Evolutionary conservation across 2,888 invertebrate species (phyloP).

Genomic region (Peribatodes rhomboidaria): DNA sequence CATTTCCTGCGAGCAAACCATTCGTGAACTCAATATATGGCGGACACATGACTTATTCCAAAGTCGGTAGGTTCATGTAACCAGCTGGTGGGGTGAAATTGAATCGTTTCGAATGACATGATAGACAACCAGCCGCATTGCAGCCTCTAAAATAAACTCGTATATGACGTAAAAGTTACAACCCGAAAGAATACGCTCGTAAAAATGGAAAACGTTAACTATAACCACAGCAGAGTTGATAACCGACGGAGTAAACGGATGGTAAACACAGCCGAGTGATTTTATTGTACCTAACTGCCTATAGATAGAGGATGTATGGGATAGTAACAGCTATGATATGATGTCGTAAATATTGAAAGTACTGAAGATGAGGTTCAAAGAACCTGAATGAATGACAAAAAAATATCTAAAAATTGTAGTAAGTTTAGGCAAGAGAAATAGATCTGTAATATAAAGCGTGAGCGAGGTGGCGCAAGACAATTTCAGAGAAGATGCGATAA

Average conservation of each 20-base stretch:
- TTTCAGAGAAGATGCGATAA: background rate
- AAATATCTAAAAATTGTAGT: too few relatives aligned
- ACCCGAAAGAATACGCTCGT: conserved; percentile 24
- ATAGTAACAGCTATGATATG: conserved; percentile 1
- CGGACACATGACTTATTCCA: conserved; percentile 21
- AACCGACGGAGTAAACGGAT: conserved; percentile 12
- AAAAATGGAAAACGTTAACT: conserved; percentile 18
- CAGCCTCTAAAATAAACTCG: conserved; percentile 18
- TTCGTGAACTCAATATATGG: conserved; percentile 22
- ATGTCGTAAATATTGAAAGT: conserved; percentile 7
- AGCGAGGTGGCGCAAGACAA: too few relatives aligned
- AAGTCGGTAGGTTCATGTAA: conserved; percentile 24
- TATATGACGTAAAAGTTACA: conserved; percentile 20
- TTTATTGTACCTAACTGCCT: conserved; percentile 16
- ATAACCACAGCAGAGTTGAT: conserved; percentile 8
- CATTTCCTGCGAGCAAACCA: conserved; percentile 9
- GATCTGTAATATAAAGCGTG: too few relatives aligned
- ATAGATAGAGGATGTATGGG: background rate
- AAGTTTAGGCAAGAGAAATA: too few relatives aligned
- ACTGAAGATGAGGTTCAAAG: background rate
- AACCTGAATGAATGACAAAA: background rate
- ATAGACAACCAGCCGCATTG: conserved; percentile 20
- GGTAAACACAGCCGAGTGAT: conserved; percentile 9
- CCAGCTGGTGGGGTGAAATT: conserved; percentile 20
- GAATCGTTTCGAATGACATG: conserved; percentile 29